Percentiles rank a stretch among this genome's conserved stretches.
Evolutionary conservation across 2,113 vertebrate genomes (phyloP).

Genomic region (Seriola quinqueradiata): DNA sequence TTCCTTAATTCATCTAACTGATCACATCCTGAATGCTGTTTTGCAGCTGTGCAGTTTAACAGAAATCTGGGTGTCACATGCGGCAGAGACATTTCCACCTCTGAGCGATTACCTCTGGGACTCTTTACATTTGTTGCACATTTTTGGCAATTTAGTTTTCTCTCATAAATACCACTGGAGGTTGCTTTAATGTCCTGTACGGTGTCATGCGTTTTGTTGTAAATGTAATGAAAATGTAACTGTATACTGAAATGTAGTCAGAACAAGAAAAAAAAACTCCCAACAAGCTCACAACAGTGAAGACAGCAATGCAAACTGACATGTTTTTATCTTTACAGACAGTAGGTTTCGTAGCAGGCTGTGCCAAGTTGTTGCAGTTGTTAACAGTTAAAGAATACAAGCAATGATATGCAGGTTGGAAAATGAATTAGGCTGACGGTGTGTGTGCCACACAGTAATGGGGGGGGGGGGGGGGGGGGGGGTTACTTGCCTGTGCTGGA

Average conservation of each 20-base stretch:
- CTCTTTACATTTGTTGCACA: slow-evolving; percentile 25
- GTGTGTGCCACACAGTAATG: slow-evolving; percentile 54
- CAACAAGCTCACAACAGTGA: not conserved
- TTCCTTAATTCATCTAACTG: not conserved
- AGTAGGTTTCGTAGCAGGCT: not conserved
- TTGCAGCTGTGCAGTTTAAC: slow-evolving; percentile 56
- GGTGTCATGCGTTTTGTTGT: not conserved
- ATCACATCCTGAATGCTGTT: slow-evolving; percentile 60
- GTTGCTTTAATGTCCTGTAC: not conserved
- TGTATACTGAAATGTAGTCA: not conserved
- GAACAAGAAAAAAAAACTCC: not conserved
- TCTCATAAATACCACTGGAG: slow-evolving; percentile 32
- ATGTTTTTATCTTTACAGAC: not conserved
- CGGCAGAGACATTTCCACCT: slow-evolving; percentile 38
- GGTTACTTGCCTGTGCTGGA: slow-evolving; percentile 72
- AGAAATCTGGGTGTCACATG: slow-evolving; percentile 76
- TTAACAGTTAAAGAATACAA: slow-evolving; percentile 34
- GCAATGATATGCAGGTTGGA: slow-evolving; percentile 1
- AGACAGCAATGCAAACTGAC: not conserved
- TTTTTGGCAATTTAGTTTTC: slow-evolving; percentile 33
- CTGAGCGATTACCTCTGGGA: slow-evolving; percentile 28
- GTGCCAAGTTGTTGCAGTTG: slow-evolving; percentile 12
- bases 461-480: slow-evolving; percentile 21
- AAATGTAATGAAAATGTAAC: not conserved
- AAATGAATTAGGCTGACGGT: slow-evolving; percentile 30